A percentile compares a stretch with the other conserved stretches of the same genome.
Conservation (phyloP, 2,113 vertebrate genomes). For the Paraplagusia blochii region DNA sequence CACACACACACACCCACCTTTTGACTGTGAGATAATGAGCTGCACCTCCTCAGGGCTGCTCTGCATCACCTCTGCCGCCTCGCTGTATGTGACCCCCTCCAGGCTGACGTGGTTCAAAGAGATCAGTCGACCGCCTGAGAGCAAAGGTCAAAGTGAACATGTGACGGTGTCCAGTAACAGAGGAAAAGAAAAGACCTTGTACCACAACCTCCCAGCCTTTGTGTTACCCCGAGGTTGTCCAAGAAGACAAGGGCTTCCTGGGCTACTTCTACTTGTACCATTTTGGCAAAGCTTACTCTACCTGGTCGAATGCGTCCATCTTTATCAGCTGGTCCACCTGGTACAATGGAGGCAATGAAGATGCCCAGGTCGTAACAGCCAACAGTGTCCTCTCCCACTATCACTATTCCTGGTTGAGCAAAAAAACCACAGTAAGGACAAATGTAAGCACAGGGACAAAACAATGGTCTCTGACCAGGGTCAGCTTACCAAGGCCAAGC, state of each 20-base stretch:
- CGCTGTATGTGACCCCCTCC: constrained; percentile 84
- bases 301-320: constrained; percentile 85
- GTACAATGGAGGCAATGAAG: constrained; percentile 85
- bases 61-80: constrained; percentile 86
- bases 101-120: constrained; percentile 88
- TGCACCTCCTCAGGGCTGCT: constrained; percentile 82
- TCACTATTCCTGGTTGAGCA: constrained; percentile 80
- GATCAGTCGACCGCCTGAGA: constrained; percentile 83
- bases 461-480: not conserved
- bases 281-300: constrained; percentile 36
- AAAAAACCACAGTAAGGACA: not conserved
- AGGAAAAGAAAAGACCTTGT: not conserved
- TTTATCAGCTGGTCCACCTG: constrained; percentile 87
- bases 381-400: constrained; percentile 83
- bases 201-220: not conserved
- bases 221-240: not conserved
- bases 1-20: constrained; percentile 72
- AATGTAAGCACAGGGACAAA: not conserved
- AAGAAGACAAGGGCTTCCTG: too few relatives aligned
- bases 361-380: constrained; percentile 83
- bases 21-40: constrained; percentile 86
- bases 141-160: constrained; percentile 49
- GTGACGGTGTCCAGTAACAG: constrained; percentile 16
- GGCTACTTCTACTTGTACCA: too few relatives aligned
- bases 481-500: constrained; percentile 81